Percentiles rank a stretch among this genome's conserved stretches.
These are phyloP conservation scores for Lytechinus variegatus DNA, from an alignment of 35 echinoderm and acorn worm species.

Conservation along the genomic window DNA sequence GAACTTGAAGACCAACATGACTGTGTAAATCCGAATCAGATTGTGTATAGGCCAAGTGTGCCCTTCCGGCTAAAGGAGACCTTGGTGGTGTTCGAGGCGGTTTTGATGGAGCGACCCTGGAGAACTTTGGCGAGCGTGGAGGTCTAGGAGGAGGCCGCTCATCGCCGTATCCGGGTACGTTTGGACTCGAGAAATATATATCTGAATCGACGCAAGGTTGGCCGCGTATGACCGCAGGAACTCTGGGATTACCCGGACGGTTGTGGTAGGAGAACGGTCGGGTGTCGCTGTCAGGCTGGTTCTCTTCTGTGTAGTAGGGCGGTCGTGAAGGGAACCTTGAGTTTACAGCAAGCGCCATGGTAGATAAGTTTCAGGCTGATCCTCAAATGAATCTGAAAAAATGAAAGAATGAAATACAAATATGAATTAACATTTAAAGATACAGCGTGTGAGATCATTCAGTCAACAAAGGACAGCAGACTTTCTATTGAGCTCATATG, in stretches of 20 bases:
- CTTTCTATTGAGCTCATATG: no score
- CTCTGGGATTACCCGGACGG: neutral
- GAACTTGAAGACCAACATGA: neutral
- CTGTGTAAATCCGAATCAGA: conserved; percentile 37
- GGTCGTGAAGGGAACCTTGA: neutral
- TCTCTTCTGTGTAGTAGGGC: conserved; percentile 23
- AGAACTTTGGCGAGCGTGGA: conserved; percentile 26
- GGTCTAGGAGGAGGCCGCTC: conserved; percentile 16
- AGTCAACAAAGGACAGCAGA: no score
- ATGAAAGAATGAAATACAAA: neutral
- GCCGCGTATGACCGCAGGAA: neutral
- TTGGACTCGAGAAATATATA: conserved; percentile 23
- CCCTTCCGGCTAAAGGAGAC: neutral
- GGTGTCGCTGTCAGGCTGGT: neutral
- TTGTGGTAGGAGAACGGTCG: neutral
- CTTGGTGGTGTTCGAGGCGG: conserved; percentile 36
- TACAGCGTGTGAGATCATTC: no score
- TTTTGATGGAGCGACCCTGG: neutral
- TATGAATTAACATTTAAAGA: neutral
- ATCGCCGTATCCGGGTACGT: neutral
- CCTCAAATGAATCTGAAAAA: neutral
- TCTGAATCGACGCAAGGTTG: conserved; percentile 36
- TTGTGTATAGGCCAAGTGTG: conserved; percentile 5
- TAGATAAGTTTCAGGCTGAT: neutral
- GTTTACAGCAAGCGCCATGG: conserved; percentile 49